phyloP scores from a whole-genome alignment of 2,113 vertebrate species.

The Bothrops jararaca region DNA sequence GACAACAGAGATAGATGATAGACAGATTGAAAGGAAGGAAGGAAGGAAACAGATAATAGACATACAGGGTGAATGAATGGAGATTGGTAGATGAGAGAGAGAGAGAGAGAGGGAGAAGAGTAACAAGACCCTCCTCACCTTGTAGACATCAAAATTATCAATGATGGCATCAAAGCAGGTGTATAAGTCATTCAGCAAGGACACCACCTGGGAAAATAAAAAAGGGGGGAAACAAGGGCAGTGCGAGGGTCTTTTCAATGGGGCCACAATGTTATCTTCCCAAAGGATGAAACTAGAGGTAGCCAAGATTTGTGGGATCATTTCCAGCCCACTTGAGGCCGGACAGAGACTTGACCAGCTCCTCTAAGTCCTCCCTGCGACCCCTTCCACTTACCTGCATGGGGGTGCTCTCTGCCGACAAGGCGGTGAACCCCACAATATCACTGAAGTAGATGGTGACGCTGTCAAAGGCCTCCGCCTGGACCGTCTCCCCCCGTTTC shows the following conservation, averaged over 20 bases:
- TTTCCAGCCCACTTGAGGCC: neutral
- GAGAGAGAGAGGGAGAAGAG: no score
- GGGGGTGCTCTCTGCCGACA: slow-evolving; percentile 87
- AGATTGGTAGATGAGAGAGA: neutral
- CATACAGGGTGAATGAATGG: neutral
- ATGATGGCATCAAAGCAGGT: slow-evolving; percentile 94
- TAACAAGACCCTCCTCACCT: slow-evolving; percentile 66
- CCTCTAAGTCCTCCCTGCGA: neutral
- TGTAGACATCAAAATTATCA: slow-evolving; percentile 96
- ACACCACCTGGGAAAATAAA: slow-evolving; percentile 78
- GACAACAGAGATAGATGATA: neutral
- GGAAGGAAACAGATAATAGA: neutral
- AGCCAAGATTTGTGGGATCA: neutral
- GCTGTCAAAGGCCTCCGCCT: slow-evolving; percentile 89
- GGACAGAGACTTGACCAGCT: neutral
- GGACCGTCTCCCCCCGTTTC: slow-evolving; percentile 85
- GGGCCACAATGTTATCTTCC: accelerated
- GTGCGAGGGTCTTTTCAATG: neutral
- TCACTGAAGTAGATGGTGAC: slow-evolving; percentile 96
- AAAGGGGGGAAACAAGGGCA: no score
- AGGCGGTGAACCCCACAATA: slow-evolving; percentile 87
- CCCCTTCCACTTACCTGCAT: slow-evolving; percentile 75
- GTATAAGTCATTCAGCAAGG: slow-evolving; percentile 88
- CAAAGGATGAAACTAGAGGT: neutral
- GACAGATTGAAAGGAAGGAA: no score